Conservation (phyloP, 2,113 vertebrate genomes). For the Montifringilla adamsi region DNA sequence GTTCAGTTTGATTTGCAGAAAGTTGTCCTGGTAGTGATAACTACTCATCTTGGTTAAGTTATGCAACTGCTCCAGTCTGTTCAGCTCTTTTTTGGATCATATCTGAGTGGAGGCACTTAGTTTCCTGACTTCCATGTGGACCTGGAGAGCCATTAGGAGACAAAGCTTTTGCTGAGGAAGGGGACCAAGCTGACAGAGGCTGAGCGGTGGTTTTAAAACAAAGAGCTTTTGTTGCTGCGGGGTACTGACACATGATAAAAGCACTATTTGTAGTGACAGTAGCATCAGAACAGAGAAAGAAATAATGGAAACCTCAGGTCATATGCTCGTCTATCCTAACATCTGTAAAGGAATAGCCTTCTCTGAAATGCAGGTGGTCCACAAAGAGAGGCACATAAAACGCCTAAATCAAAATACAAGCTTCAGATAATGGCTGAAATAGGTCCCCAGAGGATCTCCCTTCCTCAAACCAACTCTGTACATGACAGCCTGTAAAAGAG, state of each 20-base stretch:
- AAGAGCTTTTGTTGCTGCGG: background rate
- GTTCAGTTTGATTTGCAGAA: background rate
- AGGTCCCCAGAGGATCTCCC: background rate
- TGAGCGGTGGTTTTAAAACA: background rate
- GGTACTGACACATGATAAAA: background rate
- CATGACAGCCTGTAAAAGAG: background rate
- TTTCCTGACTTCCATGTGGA: background rate
- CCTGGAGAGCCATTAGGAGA: background rate
- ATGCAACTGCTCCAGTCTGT: background rate
- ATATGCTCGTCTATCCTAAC: background rate
- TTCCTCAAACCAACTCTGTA: background rate
- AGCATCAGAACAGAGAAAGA: background rate
- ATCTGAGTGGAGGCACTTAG: background rate
- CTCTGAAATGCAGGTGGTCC: background rate
- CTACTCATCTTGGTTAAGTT: background rate
- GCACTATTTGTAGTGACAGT: background rate
- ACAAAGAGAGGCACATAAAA: background rate
- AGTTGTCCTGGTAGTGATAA: background rate
- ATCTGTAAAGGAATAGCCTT: background rate
- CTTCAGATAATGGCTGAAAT: background rate
- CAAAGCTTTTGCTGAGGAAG: background rate
- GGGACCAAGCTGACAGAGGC: background rate
- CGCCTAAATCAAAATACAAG: slow-evolving; percentile 1
- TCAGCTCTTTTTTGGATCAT: background rate
- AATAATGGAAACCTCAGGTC: background rate